Evolutionary conservation across 2,888 invertebrate genomes (phyloP).

Genomic region (Orchesellides sinensis): DNA sequence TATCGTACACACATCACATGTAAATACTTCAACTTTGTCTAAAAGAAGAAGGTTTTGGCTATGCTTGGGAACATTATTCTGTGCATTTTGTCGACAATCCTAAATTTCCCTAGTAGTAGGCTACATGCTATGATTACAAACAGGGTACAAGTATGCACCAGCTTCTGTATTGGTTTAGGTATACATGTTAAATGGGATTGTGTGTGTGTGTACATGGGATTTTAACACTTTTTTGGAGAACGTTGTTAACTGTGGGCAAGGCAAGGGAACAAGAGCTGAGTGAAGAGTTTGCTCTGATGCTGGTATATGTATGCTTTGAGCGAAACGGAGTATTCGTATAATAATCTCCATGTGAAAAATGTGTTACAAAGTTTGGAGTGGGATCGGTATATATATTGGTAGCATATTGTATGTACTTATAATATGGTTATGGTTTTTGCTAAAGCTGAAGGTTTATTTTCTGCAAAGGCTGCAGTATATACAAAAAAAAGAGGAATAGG

Average conservation of each 20-base stretch:
- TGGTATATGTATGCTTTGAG: background rate
- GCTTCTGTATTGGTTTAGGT: too few species aligned
- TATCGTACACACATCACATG: too few species aligned
- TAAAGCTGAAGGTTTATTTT: background rate
- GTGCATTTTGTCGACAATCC: too few species aligned
- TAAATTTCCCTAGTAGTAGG: too few species aligned
- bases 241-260: constrained; percentile 29
- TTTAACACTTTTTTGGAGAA: constrained; percentile 51
- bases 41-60: too few species aligned
- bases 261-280: background rate
- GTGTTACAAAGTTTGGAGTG: constrained; percentile 12
- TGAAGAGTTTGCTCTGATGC: too few species aligned
- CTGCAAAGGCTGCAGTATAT: background rate
- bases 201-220: constrained; percentile 16
- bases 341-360: constrained; percentile 9
- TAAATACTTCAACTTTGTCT: too few species aligned
- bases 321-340: background rate
- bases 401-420: background rate
- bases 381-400: background rate
- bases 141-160: too few species aligned
- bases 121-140: too few species aligned
- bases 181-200: background rate
- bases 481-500: background rate
- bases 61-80: too few species aligned
- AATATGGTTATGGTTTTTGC: too few species aligned